Conservation (phyloP, 1,140 invertebrate species). For the Andricus grossulariae region DNA sequence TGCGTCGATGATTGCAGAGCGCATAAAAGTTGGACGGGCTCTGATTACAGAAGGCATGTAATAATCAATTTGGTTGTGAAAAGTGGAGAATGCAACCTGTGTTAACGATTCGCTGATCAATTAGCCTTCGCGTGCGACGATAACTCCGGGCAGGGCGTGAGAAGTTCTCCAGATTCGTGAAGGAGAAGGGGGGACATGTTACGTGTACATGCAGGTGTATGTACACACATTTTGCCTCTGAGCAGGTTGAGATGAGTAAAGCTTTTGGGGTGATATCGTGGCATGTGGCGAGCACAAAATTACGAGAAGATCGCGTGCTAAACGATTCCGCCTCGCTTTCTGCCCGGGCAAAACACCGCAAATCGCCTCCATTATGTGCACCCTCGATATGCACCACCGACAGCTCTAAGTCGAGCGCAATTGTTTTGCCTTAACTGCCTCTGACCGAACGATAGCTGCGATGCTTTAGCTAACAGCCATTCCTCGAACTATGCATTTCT, state of each 20-base stretch:
- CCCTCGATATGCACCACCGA: slow-evolving; percentile 41
- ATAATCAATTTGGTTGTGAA: slow-evolving; percentile 53
- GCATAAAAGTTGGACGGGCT: neutral
- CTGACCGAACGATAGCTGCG: slow-evolving; percentile 29
- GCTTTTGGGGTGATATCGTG: slow-evolving; percentile 37
- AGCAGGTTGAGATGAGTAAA: neutral
- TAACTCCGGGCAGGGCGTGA: slow-evolving; percentile 22
- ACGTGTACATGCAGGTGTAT: slow-evolving; percentile 17
- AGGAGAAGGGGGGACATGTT: neutral
- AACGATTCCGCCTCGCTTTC: slow-evolving; percentile 60
- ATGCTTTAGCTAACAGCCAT: slow-evolving; percentile 10
- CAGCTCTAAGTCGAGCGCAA: slow-evolving; percentile 4
- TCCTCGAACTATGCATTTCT: slow-evolving; percentile 27
- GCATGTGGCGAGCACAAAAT: slow-evolving; percentile 62
- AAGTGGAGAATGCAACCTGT: slow-evolving; percentile 41
- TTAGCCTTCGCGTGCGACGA: slow-evolving; percentile 56
- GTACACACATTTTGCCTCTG: neutral
- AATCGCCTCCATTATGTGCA: slow-evolving; percentile 52
- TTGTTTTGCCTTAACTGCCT: slow-evolving; percentile 32
- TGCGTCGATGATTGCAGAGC: too few species aligned
- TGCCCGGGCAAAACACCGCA: slow-evolving; percentile 39
- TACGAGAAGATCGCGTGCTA: slow-evolving; percentile 73
- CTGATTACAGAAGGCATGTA: slow-evolving; percentile 18
- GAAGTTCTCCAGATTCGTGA: neutral
- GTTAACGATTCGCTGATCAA: slow-evolving; percentile 64